Percentiles rank a stretch among this genome's conserved stretches.
phyloP scores from a whole-genome alignment of 2,888 invertebrate genomes.

The Meghimatium bilineatum region DNA sequence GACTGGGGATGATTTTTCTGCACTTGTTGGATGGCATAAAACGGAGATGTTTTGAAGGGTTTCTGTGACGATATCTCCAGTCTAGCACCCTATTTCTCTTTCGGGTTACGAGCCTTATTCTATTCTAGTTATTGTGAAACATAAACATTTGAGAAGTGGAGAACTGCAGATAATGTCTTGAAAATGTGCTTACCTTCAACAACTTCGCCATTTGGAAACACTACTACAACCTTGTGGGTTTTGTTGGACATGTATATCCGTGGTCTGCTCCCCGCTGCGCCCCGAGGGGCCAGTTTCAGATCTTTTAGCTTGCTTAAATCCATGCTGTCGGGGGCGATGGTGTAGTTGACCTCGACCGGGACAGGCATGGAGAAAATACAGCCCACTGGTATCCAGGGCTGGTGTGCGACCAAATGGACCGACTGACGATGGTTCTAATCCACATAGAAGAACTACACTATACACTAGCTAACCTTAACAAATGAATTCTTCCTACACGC shows the following conservation, averaged over 20 bases:
- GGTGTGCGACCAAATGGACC: neutral
- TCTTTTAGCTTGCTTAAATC: conserved; percentile 43
- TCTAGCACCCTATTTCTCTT: no score
- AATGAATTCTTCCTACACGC: no score
- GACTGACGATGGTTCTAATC: neutral
- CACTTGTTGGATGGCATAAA: no score
- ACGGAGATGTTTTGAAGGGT: no score
- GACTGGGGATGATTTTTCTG: no score
- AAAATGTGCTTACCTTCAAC: conserved; percentile 67
- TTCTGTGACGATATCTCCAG: no score
- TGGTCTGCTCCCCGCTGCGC: conserved; percentile 60
- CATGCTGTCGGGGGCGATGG: conserved; percentile 17
- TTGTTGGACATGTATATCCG: conserved; percentile 72
- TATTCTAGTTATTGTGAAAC: no score
- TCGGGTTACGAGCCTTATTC: no score
- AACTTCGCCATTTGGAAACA: conserved; percentile 72
- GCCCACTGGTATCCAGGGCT: neutral
- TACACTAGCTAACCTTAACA: neutral
- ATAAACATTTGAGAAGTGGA: no score
- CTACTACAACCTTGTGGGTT: conserved; percentile 70
- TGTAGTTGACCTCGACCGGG: conserved; percentile 14
- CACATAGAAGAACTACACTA: conserved; percentile 29
- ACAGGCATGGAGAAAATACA: conserved; percentile 28
- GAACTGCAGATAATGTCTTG: neutral
- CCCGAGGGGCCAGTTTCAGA: conserved; percentile 31